Evolutionary conservation across 2,888 invertebrate species (phyloP), one percentile per base, ranked within the genome.

Genomic region (Dolichopus griseipennis): DNA sequence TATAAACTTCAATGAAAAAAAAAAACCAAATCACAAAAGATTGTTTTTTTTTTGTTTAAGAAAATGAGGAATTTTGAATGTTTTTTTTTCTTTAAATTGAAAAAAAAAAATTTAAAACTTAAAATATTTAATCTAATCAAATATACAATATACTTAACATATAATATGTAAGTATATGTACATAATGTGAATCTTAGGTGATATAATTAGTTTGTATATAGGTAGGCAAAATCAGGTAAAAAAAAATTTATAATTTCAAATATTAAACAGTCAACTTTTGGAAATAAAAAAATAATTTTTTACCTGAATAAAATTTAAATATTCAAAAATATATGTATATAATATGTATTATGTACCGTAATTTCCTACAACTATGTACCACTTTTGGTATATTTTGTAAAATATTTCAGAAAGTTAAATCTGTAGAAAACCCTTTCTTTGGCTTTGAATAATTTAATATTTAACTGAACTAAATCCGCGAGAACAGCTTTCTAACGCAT

Each of bases 81-180:
- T 37, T 37, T 37, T 37, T 43, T 43, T n/a, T n/a, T 9, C 8
- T 43, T 18, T 18, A 52, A 52, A 52, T 52, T 52, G 18, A 52
- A 52, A 52, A 2, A 52, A 12, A 52, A 52, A 15, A 52, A 52
- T 9, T n/a, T 7, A 34, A 37, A 37, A 37, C 37, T 37, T n/a
- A 9, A 52, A 52, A 52, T 52, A 52, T 52, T 52, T 52, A 52
- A 52, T 52, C 52, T 52, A 52, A 18, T 52, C 52, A 52, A 52
- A 52, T 12, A 37, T 9, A 34, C 34, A 7, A n/a, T 34, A 37
- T 37, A 12, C 12, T 10, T 37, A n/a, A n/a, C n/a, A 37, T 37
- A 37, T 12, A 37, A 37, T 37, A 27, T 9, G 8, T 37, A 10
- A 10, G 9, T 34, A 34, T 37, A 37, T 52, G 52, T 52, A 52